Conservation (phyloP, 2,113 vertebrate species). For the Myodes glareolus region DNA sequence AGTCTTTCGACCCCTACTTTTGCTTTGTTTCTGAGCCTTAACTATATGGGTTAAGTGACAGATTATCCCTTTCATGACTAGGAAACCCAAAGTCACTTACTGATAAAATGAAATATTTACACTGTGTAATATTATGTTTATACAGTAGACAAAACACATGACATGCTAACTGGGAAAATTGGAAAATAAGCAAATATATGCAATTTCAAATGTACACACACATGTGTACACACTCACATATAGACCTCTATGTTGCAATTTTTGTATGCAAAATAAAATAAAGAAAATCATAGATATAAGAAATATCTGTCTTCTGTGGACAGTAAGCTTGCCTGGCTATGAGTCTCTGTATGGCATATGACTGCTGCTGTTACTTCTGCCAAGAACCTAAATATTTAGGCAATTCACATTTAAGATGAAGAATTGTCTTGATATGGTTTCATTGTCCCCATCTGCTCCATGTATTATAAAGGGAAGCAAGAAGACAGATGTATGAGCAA, state of each 20-base stretch:
- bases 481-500: constrained; percentile 69
- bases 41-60: neutral
- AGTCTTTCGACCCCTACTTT: neutral
- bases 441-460: constrained; percentile 62
- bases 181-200: neutral
- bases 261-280: neutral
- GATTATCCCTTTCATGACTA: neutral
- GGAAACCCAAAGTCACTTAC: neutral
- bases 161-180: neutral
- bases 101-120: neutral
- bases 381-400: constrained; percentile 67
- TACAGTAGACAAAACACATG: neutral
- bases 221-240: neutral
- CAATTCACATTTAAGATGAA: constrained; percentile 52
- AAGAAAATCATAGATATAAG: neutral
- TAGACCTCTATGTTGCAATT: neutral
- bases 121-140: neutral
- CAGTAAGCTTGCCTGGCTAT: neutral
- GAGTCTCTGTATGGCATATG: constrained; percentile 11
- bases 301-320: constrained; percentile 47
- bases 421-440: constrained; percentile 69
- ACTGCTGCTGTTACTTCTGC: neutral
- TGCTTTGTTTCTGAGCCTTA: neutral
- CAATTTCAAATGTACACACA: neutral
- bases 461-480: constrained; percentile 63